A percentile compares a stretch with the other conserved stretches of the same genome.
Evolutionary conservation across 2,113 vertebrate species (phyloP).

Genomic region (Oxyruncus cristatus): DNA sequence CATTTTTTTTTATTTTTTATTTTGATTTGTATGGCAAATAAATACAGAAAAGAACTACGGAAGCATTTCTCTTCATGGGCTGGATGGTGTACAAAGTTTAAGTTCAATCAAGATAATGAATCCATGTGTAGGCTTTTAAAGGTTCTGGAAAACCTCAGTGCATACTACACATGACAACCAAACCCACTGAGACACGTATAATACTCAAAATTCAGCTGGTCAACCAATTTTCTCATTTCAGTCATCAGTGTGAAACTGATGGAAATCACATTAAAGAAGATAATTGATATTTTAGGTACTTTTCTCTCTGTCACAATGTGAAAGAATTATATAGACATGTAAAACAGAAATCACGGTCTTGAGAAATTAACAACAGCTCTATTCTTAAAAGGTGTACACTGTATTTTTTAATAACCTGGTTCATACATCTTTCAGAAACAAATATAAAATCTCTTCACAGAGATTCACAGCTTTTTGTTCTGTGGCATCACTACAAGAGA

Average conservation of each 20-base stretch:
- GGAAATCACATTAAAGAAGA: not conserved
- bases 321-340: not conserved
- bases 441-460: not conserved
- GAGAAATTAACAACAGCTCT: not conserved
- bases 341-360: not conserved
- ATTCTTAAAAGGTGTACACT: not conserved
- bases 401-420: not conserved
- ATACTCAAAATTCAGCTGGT: not conserved
- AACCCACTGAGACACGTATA: not conserved
- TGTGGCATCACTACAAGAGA: not conserved
- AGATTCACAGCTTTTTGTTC: not conserved
- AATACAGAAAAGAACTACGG: not conserved
- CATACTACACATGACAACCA: not conserved
- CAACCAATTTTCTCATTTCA: not conserved
- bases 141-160: not conserved
- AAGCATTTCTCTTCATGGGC: not conserved
- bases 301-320: not conserved
- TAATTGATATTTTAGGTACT: not conserved
- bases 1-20: not conserved
- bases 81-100: not conserved
- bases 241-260: not conserved
- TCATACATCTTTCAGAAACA: not conserved
- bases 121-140: not conserved
- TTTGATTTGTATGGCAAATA: not conserved
- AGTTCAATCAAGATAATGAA: not conserved